A percentile compares a stretch with the other conserved stretches of the same genome.
phyloP scores from a whole-genome alignment of 1,140 invertebrate genomes.

The Ridgeia piscesae region DNA sequence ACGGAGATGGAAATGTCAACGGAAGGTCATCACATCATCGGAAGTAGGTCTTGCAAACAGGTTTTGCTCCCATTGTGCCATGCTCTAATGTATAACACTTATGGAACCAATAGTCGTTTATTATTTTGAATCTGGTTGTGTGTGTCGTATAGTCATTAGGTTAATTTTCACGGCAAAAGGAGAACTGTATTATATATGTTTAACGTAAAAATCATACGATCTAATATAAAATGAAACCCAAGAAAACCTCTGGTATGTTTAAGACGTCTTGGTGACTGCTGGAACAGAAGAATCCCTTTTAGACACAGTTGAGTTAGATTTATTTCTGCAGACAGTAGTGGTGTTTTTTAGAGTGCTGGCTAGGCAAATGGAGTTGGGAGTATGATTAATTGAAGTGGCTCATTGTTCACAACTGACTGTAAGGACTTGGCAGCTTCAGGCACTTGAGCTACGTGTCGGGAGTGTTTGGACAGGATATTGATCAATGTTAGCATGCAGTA shows the following conservation, averaged over 20 bases:
- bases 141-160: too few relatives aligned
- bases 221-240: neutral
- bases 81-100: neutral
- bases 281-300: neutral
- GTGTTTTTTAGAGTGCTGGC: neutral
- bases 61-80: neutral
- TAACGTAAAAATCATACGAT: too few relatives aligned
- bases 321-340: neutral
- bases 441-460: too few relatives aligned
- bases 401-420: neutral
- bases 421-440: too few relatives aligned
- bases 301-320: neutral
- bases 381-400: constrained; percentile 15
- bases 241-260: neutral
- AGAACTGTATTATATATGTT: too few relatives aligned
- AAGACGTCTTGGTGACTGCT: neutral
- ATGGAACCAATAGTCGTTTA: neutral
- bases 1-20: constrained; percentile 44
- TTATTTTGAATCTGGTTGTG: neutral
- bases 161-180: too few relatives aligned
- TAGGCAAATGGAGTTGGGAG: neutral
- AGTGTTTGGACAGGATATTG: too few relatives aligned
- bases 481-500: too few relatives aligned
- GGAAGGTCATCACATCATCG: constrained; percentile 39
- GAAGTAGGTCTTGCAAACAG: constrained; percentile 34